Evolutionary conservation across 2,113 vertebrate genomes (phyloP).

Genomic region (Gymnorhina tibicen): DNA sequence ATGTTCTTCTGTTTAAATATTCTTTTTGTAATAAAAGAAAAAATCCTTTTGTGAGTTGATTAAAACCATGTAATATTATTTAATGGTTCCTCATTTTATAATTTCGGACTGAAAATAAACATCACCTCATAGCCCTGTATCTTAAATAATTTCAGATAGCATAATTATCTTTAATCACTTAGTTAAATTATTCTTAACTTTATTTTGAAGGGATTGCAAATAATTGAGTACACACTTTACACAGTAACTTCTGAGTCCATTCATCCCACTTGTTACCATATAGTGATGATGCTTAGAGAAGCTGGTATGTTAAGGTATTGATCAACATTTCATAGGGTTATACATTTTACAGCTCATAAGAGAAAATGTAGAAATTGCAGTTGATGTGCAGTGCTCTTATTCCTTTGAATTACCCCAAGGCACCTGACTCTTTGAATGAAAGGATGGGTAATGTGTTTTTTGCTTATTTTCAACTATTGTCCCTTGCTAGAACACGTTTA

Average conservation of each 20-base stretch:
- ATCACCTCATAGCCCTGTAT: not conserved
- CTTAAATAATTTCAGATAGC: not conserved
- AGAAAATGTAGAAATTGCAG: not conserved
- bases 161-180: not conserved
- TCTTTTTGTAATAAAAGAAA: not conserved
- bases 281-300: not conserved
- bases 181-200: not conserved
- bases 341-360: not conserved
- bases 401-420: not conserved
- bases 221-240: not conserved
- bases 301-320: not conserved
- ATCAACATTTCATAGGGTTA: not conserved
- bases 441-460: not conserved
- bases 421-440: not conserved
- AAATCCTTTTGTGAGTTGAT: not conserved
- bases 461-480: not conserved
- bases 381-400: not conserved
- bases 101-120: not conserved
- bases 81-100: not conserved
- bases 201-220: not conserved
- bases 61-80: not conserved
- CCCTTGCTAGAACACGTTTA: not conserved
- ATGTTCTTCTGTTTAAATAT: not conserved
- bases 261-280: not conserved
- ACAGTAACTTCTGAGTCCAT: not conserved